phyloP scores from a whole-genome alignment of 2,797 vertebrate genomes.

The Etheostoma nigrum region DNA sequence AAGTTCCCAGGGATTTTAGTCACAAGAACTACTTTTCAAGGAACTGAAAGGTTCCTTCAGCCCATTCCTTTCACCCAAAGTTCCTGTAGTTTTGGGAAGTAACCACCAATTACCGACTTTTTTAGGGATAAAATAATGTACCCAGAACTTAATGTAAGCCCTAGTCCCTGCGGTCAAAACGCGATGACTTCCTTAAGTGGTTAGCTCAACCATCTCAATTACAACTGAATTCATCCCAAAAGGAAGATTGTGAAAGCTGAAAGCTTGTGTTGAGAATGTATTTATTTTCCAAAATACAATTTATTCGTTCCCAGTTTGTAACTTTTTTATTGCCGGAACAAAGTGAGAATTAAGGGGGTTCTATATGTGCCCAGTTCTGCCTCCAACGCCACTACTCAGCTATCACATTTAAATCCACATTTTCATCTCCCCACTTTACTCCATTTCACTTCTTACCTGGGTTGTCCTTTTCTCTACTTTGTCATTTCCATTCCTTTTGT shows the following conservation, averaged over 20 bases:
- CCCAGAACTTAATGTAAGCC: too few species aligned
- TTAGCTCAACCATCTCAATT: too few species aligned
- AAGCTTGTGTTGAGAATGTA: neutral
- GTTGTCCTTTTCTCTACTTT: conserved; percentile 33
- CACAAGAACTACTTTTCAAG: too few species aligned
- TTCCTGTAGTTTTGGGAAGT: too few species aligned
- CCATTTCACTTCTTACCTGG: conserved; percentile 18
- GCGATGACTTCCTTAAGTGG: too few species aligned
- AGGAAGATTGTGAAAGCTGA: neutral
- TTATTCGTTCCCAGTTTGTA: neutral
- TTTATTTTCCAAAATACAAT: neutral
- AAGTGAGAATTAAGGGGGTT: neutral
- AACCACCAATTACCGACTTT: too few species aligned
- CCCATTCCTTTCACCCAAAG: too few species aligned
- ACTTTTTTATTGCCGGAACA: neutral
- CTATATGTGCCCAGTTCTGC: neutral
- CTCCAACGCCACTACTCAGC: neutral
- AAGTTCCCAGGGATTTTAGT: too few species aligned
- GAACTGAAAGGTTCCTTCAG: too few species aligned
- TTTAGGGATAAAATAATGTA: too few species aligned
- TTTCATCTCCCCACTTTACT: neutral
- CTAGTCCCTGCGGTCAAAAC: too few species aligned
- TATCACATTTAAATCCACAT: conserved; percentile 10
- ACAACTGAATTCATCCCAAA: too few species aligned
- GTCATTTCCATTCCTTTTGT: conserved; percentile 51